Evolutionary conservation across 64 coral and sea anemone genomes (phyloP).

Genomic region (Actinia equina): DNA sequence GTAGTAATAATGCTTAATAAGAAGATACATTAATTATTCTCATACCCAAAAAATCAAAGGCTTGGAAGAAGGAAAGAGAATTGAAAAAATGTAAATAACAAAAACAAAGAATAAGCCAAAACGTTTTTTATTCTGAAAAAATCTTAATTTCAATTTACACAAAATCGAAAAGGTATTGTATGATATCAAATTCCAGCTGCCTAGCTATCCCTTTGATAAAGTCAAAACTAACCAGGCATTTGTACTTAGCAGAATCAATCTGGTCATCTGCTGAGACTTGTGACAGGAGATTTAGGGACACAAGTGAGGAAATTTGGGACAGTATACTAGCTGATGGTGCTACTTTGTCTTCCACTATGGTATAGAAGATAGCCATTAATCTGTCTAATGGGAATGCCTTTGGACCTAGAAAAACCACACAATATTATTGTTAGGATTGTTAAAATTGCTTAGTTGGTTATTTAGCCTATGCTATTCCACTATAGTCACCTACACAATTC

Average conservation of each 20-base stretch:
- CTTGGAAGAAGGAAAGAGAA: background rate
- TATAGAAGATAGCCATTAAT: constrained; percentile 97
- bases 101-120: too few relatives aligned
- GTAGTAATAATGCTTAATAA: too few relatives aligned
- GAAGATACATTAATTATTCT: too few relatives aligned
- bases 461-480: too few relatives aligned
- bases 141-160: constrained; percentile 18
- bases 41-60: background rate
- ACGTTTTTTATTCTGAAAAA: background rate
- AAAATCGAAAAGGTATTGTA: constrained; percentile 94
- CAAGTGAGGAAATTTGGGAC: constrained; percentile 89
- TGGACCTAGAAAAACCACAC: constrained; percentile 50
- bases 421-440: background rate
- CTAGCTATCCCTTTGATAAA: constrained; percentile 80
- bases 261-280: constrained; percentile 87
- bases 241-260: constrained; percentile 93
- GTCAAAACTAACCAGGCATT: constrained; percentile 85
- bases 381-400: constrained; percentile 88
- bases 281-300: constrained; percentile 75
- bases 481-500: too few relatives aligned
- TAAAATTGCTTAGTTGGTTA: too few relatives aligned
- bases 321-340: constrained; percentile 82
- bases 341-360: constrained; percentile 93
- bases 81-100: background rate
- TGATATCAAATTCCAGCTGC: constrained; percentile 90